A percentile compares a stretch with the other conserved stretches of the same genome.
Evolutionary conservation across 1,140 invertebrate genomes (phyloP).

Genomic region (Drosophila elegans): DNA sequence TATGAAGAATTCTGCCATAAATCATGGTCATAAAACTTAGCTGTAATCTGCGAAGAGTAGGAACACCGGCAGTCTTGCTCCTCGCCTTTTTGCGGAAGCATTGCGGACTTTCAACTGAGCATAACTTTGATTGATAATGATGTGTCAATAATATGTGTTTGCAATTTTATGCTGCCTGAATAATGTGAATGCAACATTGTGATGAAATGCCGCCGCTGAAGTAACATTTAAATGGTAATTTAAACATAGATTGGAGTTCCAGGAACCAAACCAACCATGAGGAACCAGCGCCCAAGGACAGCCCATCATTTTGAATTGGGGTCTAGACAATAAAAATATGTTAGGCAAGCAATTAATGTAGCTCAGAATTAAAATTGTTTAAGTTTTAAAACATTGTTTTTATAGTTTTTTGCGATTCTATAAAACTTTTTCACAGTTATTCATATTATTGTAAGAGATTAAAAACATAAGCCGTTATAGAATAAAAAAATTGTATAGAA

Average conservation of each 20-base stretch:
- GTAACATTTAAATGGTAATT: conserved; percentile 55
- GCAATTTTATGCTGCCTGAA: conserved; percentile 72
- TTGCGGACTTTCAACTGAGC: conserved; percentile 37
- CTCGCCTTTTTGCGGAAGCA: conserved; percentile 51
- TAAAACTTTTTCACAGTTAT: too few relatives aligned
- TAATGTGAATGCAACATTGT: conserved; percentile 53
- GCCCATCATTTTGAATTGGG: conserved; percentile 29
- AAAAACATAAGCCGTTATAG: too few relatives aligned
- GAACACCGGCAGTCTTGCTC: conserved; percentile 6
- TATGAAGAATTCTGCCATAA: conserved; percentile 81
- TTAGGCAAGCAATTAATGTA: conserved; percentile 6
- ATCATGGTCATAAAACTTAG: conserved; percentile 76
- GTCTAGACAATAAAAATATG: background rate
- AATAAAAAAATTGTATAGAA: too few relatives aligned
- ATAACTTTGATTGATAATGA: conserved; percentile 79
- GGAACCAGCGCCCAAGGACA: conserved; percentile 15
- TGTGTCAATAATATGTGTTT: conserved; percentile 81
- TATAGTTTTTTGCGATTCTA: background rate
- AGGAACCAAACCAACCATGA: conserved; percentile 30
- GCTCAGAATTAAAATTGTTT: background rate
- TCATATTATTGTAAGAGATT: too few relatives aligned
- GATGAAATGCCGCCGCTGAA: conserved; percentile 44
- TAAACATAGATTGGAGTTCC: conserved; percentile 50
- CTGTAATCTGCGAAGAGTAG: conserved; percentile 42
- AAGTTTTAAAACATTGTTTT: background rate